phyloP scores from a whole-genome alignment of 2,797 vertebrate species.

The Clarias platycephalus region DNA sequence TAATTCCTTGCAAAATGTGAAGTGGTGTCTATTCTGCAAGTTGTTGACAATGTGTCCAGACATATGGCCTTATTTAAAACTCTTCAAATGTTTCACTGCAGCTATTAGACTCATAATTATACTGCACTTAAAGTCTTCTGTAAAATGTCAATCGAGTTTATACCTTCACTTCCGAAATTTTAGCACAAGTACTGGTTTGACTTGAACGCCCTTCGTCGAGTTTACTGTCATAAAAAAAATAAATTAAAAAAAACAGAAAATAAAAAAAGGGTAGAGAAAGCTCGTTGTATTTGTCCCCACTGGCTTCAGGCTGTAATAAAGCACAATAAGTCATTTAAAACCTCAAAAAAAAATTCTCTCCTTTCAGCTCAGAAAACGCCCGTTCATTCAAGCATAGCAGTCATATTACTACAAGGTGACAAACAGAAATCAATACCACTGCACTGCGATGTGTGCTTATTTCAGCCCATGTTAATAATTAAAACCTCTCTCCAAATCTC shows the following conservation, averaged over 20 bases:
- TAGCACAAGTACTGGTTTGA: too few species aligned
- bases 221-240: background rate
- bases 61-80: too few species aligned
- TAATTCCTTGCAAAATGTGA: too few species aligned
- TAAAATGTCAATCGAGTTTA: too few species aligned
- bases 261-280: background rate
- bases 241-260: background rate
- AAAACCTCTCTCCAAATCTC: constrained; percentile 24
- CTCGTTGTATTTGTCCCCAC: background rate
- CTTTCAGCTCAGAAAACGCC: constrained; percentile 17
- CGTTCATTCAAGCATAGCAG: constrained; percentile 29
- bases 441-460: constrained; percentile 20
- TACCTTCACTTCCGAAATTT: too few species aligned
- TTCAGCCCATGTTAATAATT: constrained; percentile 40
- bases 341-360: constrained; percentile 12
- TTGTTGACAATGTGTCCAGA: too few species aligned
- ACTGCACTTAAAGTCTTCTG: too few species aligned
- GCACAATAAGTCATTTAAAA: constrained; percentile 12
- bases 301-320: constrained; percentile 7
- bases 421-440: constrained; percentile 33
- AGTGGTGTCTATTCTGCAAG: too few species aligned
- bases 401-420: constrained; percentile 32
- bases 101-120: too few species aligned
- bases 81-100: too few species aligned
- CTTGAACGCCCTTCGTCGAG: too few species aligned